Conservation (phyloP, 1,140 invertebrate species). For the Stenopsyche tienmushanensis region DNA sequence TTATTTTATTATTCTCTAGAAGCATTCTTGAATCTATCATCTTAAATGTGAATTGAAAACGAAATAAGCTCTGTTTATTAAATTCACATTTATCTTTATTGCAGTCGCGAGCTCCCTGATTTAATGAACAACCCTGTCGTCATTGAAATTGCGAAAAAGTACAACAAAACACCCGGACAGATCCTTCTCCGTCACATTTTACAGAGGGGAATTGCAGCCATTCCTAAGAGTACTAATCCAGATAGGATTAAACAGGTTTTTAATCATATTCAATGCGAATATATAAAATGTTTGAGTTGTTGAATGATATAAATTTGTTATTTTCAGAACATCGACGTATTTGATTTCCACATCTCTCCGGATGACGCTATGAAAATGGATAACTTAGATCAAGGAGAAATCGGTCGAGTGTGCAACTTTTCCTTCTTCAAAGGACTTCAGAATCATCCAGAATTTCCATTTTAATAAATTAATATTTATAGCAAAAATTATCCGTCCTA, state of each 20-base stretch:
- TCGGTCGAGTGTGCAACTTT: slow-evolving; percentile 68
- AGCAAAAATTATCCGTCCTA: too few relatives aligned
- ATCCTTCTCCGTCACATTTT: slow-evolving; percentile 75
- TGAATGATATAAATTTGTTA: slow-evolving; percentile 9
- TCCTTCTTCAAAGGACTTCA: slow-evolving; percentile 60
- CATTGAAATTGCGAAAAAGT: slow-evolving; percentile 64
- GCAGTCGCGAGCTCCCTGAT: slow-evolving; percentile 62
- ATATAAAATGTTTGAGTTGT: background rate
- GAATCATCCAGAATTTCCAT: slow-evolving; percentile 67
- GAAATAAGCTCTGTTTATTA: background rate
- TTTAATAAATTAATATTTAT: slow-evolving; percentile 32
- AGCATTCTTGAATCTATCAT: background rate
- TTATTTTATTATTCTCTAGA: background rate
- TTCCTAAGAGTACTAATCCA: slow-evolving; percentile 81
- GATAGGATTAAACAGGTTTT: slow-evolving; percentile 61
- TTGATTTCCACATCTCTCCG: slow-evolving; percentile 61
- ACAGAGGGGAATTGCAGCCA: slow-evolving; percentile 71
- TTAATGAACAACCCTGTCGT: slow-evolving; percentile 69
- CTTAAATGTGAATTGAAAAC: background rate
- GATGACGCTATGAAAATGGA: slow-evolving; percentile 59
- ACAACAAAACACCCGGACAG: slow-evolving; percentile 75
- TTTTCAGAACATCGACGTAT: slow-evolving; percentile 60
- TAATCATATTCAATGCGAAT: background rate
- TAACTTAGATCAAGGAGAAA: slow-evolving; percentile 62
- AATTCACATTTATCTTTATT: background rate